Evolutionary conservation across 1,140 invertebrate species (phyloP), one percentile per base, ranked within the genome.

Genomic region (Polypedilum pembai): DNA sequence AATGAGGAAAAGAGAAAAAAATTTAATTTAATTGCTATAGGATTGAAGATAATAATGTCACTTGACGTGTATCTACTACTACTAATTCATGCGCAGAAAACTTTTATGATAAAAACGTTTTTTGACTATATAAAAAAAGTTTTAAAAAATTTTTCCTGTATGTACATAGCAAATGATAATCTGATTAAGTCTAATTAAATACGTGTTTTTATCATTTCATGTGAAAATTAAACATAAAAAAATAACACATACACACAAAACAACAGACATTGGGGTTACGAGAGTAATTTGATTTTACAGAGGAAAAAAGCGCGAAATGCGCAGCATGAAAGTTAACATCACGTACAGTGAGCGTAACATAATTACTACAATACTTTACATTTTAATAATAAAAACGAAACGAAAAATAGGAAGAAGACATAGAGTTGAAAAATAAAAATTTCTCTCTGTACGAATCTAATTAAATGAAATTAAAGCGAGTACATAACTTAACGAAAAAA

Each of bases 121-220:
- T 56, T 56, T 1, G 45, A 56, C 12, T 33, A 33, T 15, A 12
- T 12, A 56, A 56, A 56, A 56, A 8, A 41, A 41, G 10, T 45
- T 45, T 45, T 56, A 12, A 56, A 56, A 56, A 15, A 15, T 45
- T 45, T 45, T 45, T 45, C 8, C 10, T 41, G 5, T 45, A 45
- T 4, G 3, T 12, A 56, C 12, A 56, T n/a, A 56, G 8, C 45
- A 56, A 56, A n/a, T 56, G 45, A 56, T n/a, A 56, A 56, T 56
- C 45, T 56, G 45, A 56, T 56, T 56, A 56, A 56, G 12, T 56
- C 45, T 56, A 56, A 56, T 56, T 56, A 56, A 56, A 56, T 56
- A 56, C 45, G 45, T 56, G 45, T n/a, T 56, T 56, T 56, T 56
- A n/a, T 56, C 12, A 56, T 56, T n/a, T 4, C 45, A n/a, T 15